A percentile compares a stretch with the other conserved stretches of the same genome.
phyloP scores from a whole-genome alignment of 2,888 invertebrate genomes.

The Eudemis profundana region DNA sequence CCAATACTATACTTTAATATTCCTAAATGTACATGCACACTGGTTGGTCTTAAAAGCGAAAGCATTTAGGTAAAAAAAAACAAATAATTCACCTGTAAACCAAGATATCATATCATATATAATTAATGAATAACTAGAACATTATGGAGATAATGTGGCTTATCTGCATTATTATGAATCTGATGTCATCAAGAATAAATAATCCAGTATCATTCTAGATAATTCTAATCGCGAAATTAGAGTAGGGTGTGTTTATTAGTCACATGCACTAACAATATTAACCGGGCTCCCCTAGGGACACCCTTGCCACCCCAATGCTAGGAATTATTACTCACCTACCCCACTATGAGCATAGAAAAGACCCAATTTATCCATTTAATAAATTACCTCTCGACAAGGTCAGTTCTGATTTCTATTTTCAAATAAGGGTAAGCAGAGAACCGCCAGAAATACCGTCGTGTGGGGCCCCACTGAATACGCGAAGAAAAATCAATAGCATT shows the following conservation, averaged over 20 bases:
- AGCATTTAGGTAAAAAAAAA: neutral
- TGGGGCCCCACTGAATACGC: slow-evolving; percentile 53
- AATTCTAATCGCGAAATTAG: slow-evolving; percentile 42
- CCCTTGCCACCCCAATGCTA: slow-evolving; percentile 63
- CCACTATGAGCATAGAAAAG: slow-evolving; percentile 49
- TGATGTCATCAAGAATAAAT: slow-evolving; percentile 11
- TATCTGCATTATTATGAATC: slow-evolving; percentile 15
- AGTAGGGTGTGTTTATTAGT: slow-evolving; percentile 55
- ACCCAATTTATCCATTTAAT: slow-evolving; percentile 53
- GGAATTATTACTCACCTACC: slow-evolving; percentile 56
- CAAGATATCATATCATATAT: slow-evolving; percentile 1
- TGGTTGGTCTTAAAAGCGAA: too few species aligned
- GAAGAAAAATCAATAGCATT: slow-evolving; percentile 59
- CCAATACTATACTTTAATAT: too few species aligned
- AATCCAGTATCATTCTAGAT: slow-evolving; percentile 25
- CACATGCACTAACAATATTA: slow-evolving; percentile 52
- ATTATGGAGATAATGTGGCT: neutral
- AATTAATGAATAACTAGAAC: neutral
- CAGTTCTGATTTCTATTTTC: slow-evolving; percentile 44
- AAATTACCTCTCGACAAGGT: slow-evolving; percentile 58
- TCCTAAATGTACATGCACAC: too few species aligned
- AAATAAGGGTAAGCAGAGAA: slow-evolving; percentile 26
- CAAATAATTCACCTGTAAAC: too few species aligned
- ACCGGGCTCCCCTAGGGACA: slow-evolving; percentile 58
- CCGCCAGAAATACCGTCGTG: slow-evolving; percentile 46